Percentiles rank a stretch among this genome's conserved stretches.
Evolutionary conservation across 2,797 vertebrate species (phyloP).

Genomic region (Amblyraja radiata): DNA sequence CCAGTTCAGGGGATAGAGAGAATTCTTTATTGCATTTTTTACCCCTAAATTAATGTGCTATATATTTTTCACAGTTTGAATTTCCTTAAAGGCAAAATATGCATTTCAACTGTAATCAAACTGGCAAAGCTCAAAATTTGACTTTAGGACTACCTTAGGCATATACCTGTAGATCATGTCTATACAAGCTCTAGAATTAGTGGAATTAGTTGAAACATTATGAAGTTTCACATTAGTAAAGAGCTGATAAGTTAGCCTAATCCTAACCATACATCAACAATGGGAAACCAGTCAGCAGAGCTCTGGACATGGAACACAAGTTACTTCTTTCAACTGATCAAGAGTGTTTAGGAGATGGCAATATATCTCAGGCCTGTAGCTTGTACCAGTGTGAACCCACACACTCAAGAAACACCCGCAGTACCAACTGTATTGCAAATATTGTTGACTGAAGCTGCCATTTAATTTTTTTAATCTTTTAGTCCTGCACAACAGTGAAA

Average conservation of each 20-base stretch:
- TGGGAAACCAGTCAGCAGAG: not conserved
- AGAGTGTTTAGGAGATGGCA: not conserved
- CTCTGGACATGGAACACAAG: not conserved
- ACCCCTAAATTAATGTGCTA: not conserved
- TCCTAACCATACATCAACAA: not conserved
- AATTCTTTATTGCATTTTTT: not conserved
- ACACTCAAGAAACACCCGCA: not conserved
- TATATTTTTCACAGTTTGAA: not conserved
- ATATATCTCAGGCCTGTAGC: not conserved
- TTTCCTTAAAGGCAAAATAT: not conserved
- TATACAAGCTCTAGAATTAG: too few species aligned
- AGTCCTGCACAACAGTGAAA: not conserved
- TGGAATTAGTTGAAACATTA: not conserved
- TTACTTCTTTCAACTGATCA: not conserved
- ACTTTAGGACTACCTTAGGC: not conserved
- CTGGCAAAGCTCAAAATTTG: not conserved
- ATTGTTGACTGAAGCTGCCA: not conserved
- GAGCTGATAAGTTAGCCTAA: too few species aligned
- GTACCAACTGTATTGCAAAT: not conserved
- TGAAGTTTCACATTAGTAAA: not conserved
- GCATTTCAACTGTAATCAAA: not conserved
- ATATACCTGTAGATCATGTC: not conserved
- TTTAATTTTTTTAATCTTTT: not conserved
- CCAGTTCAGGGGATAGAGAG: not conserved
- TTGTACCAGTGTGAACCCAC: not conserved